These are phyloP conservation scores for Cryptoblepharus egeriae DNA, from an alignment of 2,797 vertebrate species.

Conservation along the genomic window DNA sequence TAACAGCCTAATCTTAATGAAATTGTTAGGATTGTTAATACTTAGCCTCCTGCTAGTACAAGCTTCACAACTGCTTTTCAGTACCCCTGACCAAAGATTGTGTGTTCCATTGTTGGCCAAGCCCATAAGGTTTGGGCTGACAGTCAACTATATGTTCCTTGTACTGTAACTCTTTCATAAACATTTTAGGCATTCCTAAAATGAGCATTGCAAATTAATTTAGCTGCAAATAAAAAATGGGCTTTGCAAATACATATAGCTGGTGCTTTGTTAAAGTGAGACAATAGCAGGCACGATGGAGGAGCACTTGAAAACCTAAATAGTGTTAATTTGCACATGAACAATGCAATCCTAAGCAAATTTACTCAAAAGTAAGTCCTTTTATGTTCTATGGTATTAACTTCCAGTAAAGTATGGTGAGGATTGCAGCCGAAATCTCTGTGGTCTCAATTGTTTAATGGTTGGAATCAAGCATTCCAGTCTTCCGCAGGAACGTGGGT, in stretches of 20 bases:
- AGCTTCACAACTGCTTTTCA: no score
- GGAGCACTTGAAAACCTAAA: not conserved
- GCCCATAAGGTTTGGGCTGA: no score
- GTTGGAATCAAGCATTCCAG: conserved; percentile 57
- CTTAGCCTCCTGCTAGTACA: no score
- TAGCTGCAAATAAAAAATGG: not conserved
- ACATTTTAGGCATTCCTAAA: not conserved
- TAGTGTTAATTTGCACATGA: not conserved
- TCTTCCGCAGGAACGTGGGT: conserved; percentile 47
- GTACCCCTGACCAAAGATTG: no score
- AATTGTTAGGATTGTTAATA: no score
- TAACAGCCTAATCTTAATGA: no score
- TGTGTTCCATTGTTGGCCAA: no score
- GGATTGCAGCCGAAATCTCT: no score
- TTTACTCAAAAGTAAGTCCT: no score
- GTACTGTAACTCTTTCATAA: conserved; percentile 2
- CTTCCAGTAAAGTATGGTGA: no score
- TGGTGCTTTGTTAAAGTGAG: not conserved
- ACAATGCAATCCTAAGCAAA: no score
- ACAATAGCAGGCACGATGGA: conserved; percentile 25
- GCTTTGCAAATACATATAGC: not conserved
- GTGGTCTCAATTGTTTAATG: conserved; percentile 48
- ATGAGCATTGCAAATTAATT: not conserved
- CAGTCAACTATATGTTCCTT: conserved; percentile 4
- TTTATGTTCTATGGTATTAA: no score